Base-by-base conservation (phyloP, 2,888 invertebrate species). In the Mythimna ferrago region DNA sequence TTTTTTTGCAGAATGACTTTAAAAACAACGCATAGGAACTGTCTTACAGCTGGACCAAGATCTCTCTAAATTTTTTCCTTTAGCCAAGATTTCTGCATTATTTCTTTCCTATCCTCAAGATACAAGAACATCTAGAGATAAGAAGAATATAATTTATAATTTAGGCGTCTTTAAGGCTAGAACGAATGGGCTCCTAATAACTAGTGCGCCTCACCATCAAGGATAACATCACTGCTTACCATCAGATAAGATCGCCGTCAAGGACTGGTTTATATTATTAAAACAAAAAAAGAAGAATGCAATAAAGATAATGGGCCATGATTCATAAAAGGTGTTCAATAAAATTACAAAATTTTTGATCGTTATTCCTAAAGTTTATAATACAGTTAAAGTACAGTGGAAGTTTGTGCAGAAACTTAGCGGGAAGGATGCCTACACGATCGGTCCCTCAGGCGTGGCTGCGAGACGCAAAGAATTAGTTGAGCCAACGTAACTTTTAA, bases 401-500 rank as follows among this genome's bases (percentile, higher is more conserved):
- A 66, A 76, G 26, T 70, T 82, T 70, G 26, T 57, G 41, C 11
- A 48, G 57, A 67, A 71, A 67, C 32, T 48, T 61, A 19, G 6
- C 11, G 16, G 11, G 51, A 14, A 41, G 66, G 41, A 70, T 44
- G 64, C 67, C 62, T 57, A 65, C 35, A 48, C 35, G n/a, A 73
- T 61, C 32, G 71, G 54, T 71, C 76, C 76, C 80, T 4, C 19
- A 48, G 64, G 83, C 57, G 26, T 44, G 16, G 21, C 16, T 26
- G 32, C 66, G 57, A 26, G 26, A 65, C 44, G 41, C 19, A 64
- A 80, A 60, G 62, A 64, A 80, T 68, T 66, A 74, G 58, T 62
- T 66, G 5, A 64, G 11, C 19, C 21, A 61, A 60, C 57, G 60
- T 32, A 78, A 82, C 79, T 82, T 82, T 73, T 78, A 78, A 82